These are phyloP conservation scores for Scaptomyza reducta DNA, from an alignment of 2,888 invertebrate genomes.

Conservation along the genomic window DNA sequence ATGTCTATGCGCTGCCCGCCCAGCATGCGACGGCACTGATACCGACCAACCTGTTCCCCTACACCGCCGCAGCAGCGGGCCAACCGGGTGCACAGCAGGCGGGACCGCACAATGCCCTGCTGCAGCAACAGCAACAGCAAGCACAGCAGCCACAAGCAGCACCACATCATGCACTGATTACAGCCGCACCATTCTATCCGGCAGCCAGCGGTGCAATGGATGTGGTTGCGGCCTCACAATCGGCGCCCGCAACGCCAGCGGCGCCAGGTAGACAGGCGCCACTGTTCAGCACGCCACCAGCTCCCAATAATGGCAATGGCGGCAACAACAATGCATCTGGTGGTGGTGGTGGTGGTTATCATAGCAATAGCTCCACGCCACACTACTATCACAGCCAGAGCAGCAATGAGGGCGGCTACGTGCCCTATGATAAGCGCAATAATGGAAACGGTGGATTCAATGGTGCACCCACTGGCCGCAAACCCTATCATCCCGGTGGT, in stretches of 20 bases:
- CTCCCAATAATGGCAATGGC: constrained; percentile 60
- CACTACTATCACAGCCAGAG: constrained; percentile 77
- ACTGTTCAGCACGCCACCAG: constrained; percentile 83
- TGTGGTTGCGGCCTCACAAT: constrained; percentile 76
- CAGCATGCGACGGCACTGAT: constrained; percentile 82
- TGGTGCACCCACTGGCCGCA: constrained; percentile 38
- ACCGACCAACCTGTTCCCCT: constrained; percentile 83
- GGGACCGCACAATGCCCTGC: constrained; percentile 48
- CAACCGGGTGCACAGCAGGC: constrained; percentile 70
- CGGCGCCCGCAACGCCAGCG: constrained; percentile 84
- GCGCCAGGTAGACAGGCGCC: constrained; percentile 80
- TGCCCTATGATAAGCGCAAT: constrained; percentile 77
- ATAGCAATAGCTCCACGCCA: constrained; percentile 79
- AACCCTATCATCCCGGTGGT: constrained; percentile 63
- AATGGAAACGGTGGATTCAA: constrained; percentile 39
- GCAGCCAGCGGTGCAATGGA: constrained; percentile 61
- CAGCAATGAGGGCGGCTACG: constrained; percentile 62
- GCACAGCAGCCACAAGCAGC: constrained; percentile 54
- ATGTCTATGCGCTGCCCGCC: constrained; percentile 83
- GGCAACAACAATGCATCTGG: constrained; percentile 25
- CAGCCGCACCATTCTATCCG: constrained; percentile 78
- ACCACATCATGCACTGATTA: constrained; percentile 83
- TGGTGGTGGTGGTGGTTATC: constrained; percentile 57
- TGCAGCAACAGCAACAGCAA: constrained; percentile 61
- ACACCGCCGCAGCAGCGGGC: constrained; percentile 78